phyloP scores from a whole-genome alignment of 2,888 invertebrate species.

The Melanotus villosus region DNA sequence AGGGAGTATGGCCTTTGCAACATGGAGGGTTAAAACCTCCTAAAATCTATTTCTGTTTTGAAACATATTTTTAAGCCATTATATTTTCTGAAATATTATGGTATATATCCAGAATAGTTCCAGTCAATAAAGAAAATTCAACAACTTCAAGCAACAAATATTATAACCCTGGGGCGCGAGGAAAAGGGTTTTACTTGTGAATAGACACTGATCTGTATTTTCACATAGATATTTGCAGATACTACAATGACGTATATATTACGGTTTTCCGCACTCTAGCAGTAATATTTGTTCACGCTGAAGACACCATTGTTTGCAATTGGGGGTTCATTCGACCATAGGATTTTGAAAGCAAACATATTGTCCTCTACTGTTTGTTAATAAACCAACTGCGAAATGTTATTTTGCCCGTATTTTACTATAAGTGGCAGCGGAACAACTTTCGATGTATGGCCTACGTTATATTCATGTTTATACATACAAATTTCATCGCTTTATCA shows the following conservation, averaged over 20 bases:
- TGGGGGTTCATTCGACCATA: conserved; percentile 22
- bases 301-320: conserved; percentile 21
- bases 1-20: no score
- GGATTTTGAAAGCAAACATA: conserved; percentile 28
- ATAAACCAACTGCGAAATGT: conserved; percentile 24
- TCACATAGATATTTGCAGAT: background rate
- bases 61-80: no score
- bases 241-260: background rate
- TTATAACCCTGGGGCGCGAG: no score
- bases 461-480: no score
- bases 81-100: no score
- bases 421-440: background rate
- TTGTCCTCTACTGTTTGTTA: conserved; percentile 14
- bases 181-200: background rate
- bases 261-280: background rate
- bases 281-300: conserved; percentile 8
- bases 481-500: no score
- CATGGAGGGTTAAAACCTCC: no score
- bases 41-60: no score
- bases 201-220: background rate
- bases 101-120: no score
- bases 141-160: no score
- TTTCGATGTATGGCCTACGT: no score
- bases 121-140: no score
- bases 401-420: background rate